phyloP scores from a whole-genome alignment of 2,113 vertebrate genomes.

The Meleagris gallopavo region DNA sequence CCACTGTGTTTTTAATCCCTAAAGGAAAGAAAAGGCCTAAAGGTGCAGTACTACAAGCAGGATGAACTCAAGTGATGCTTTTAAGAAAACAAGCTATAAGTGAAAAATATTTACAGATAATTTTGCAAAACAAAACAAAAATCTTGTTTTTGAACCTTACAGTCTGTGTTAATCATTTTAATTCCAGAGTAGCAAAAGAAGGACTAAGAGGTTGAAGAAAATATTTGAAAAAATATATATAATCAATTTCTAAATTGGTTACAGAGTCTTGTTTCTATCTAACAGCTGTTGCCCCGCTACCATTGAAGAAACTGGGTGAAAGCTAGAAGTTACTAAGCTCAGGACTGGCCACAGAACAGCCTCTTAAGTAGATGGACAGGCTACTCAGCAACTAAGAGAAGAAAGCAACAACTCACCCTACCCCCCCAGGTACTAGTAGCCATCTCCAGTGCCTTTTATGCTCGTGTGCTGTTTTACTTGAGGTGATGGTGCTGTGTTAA shows the following conservation, averaged over 20 bases:
- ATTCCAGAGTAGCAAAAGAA: background rate
- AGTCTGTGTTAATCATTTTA: background rate
- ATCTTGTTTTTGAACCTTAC: background rate
- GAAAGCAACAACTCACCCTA: background rate
- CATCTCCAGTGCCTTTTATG: too few species aligned
- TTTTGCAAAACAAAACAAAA: background rate
- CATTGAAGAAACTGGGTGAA: background rate
- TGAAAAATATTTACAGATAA: background rate
- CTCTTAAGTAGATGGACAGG: background rate
- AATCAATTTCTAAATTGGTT: background rate
- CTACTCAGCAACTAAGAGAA: background rate
- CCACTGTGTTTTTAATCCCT: background rate
- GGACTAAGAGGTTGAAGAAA: background rate
- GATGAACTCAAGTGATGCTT: background rate
- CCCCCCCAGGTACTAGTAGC: background rate
- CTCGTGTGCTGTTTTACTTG: background rate
- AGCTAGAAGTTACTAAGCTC: too few species aligned
- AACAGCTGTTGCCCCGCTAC: background rate
- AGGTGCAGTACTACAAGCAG: too few species aligned
- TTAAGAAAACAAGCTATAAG: background rate
- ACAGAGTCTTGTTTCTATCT: rapidly evolving
- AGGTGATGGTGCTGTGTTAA: background rate
- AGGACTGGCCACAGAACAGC: rapidly evolving
- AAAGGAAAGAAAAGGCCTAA: background rate
- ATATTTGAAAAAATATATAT: background rate